These are phyloP conservation scores for Scartelaos histophorus DNA, from an alignment of 2,113 vertebrate genomes.

Conservation along the genomic window DNA sequence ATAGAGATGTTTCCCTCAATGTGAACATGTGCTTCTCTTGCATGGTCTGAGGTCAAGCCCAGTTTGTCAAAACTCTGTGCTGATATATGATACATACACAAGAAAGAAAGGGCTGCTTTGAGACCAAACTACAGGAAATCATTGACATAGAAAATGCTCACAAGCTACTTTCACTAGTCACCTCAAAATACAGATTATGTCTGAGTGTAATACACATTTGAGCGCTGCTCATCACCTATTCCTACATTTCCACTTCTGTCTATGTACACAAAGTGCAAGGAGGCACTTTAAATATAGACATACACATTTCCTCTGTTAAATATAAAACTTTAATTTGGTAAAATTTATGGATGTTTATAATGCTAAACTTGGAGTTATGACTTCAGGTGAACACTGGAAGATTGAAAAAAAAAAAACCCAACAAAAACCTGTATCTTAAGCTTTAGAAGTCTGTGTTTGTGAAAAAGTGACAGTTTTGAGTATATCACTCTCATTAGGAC, in stretches of 20 bases:
- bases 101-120: background rate
- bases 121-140: background rate
- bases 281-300: constrained; percentile 78
- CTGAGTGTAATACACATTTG: constrained; percentile 50
- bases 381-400: constrained; percentile 36
- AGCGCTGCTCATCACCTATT: constrained; percentile 41
- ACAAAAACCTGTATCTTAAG: constrained; percentile 23
- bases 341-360: background rate
- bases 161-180: background rate
- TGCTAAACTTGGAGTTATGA: constrained; percentile 25
- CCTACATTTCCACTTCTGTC: constrained; percentile 48
- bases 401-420: constrained; percentile 34
- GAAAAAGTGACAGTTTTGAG: constrained; percentile 10
- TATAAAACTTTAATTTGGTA: constrained; percentile 40
- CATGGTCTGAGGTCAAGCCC: background rate
- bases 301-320: constrained; percentile 50
- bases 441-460: background rate
- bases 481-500: constrained; percentile 37
- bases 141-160: constrained; percentile 6
- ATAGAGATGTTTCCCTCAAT: background rate
- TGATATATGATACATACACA: background rate
- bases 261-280: constrained; percentile 80
- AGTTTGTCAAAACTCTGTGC: background rate
- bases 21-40: background rate
- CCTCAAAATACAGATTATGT: background rate